Evolutionary conservation across 2,797 vertebrate genomes (phyloP).

Genomic region (Austrolebias charrua): DNA sequence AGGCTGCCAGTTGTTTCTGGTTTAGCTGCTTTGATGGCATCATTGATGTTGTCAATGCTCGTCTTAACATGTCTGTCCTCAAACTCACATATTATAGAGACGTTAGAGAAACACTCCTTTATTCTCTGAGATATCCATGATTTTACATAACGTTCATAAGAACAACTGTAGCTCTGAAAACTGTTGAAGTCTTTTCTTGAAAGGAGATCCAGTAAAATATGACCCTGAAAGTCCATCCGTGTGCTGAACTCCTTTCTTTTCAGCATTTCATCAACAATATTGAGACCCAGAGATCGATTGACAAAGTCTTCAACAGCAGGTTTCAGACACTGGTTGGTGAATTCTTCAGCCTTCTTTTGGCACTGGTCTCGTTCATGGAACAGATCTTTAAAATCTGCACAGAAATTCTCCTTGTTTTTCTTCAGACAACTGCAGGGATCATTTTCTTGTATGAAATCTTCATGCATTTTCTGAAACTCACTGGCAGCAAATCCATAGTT

Average conservation of each 20-base stretch:
- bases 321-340: constrained; percentile 48
- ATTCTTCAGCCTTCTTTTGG: constrained; percentile 69
- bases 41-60: constrained; percentile 34
- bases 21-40: constrained; percentile 41
- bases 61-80: constrained; percentile 29
- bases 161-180: neutral
- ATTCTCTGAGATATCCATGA: constrained; percentile 36
- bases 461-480: constrained; percentile 64
- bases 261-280: constrained; percentile 59
- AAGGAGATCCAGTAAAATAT: constrained; percentile 51
- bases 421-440: constrained; percentile 51
- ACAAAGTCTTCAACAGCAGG: constrained; percentile 52
- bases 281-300: constrained; percentile 42
- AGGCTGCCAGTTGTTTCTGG: neutral
- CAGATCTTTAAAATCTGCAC: constrained; percentile 61
- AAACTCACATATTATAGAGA: neutral
- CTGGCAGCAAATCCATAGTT: constrained; percentile 48
- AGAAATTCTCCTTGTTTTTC: constrained; percentile 57
- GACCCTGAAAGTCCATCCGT: constrained; percentile 47
- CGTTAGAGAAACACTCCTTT: constrained; percentile 9
- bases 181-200: neutral
- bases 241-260: constrained; percentile 38
- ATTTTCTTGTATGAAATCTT: constrained; percentile 50
- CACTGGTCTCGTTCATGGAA: constrained; percentile 62
- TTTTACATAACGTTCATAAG: constrained; percentile 50